Evolutionary conservation across 1,140 invertebrate genomes (phyloP).

Genomic region (Cotesia chilonis): DNA sequence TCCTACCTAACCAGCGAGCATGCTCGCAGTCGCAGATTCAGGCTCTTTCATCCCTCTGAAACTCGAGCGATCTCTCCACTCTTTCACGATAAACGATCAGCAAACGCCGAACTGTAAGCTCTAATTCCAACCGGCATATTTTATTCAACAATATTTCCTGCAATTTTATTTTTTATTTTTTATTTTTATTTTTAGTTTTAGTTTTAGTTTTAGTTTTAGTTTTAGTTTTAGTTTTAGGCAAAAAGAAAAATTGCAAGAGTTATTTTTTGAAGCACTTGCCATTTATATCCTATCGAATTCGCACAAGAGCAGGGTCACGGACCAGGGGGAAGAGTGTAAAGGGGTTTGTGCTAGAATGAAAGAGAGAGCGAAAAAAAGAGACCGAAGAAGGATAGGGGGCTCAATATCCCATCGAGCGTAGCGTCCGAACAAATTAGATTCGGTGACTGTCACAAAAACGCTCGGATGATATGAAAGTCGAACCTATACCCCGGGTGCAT

Average conservation of each 20-base stretch:
- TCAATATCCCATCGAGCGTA: slow-evolving; percentile 42
- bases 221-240: not conserved
- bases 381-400: slow-evolving; percentile 20
- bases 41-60: slow-evolving; percentile 17
- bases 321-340: not conserved
- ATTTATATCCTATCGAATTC: slow-evolving; percentile 33
- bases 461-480: slow-evolving; percentile 63
- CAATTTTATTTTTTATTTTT: not conserved
- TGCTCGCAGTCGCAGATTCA: slow-evolving; percentile 34
- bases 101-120: slow-evolving; percentile 24
- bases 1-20: too few relatives aligned
- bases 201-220: not conserved
- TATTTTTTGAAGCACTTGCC: slow-evolving; percentile 16
- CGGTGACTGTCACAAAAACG: slow-evolving; percentile 64
- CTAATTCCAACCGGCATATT: not conserved
- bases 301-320: slow-evolving; percentile 6
- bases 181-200: not conserved
- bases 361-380: slow-evolving; percentile 9
- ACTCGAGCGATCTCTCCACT: slow-evolving; percentile 21
- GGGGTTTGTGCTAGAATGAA: slow-evolving; percentile 22
- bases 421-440: slow-evolving; percentile 65
- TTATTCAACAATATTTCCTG: not conserved
- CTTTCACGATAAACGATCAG: slow-evolving; percentile 45
- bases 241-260: slow-evolving; percentile 16
- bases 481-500: slow-evolving; percentile 54